phyloP scores from a whole-genome alignment of 2,113 vertebrate genomes.

The Trinectes maculatus region DNA sequence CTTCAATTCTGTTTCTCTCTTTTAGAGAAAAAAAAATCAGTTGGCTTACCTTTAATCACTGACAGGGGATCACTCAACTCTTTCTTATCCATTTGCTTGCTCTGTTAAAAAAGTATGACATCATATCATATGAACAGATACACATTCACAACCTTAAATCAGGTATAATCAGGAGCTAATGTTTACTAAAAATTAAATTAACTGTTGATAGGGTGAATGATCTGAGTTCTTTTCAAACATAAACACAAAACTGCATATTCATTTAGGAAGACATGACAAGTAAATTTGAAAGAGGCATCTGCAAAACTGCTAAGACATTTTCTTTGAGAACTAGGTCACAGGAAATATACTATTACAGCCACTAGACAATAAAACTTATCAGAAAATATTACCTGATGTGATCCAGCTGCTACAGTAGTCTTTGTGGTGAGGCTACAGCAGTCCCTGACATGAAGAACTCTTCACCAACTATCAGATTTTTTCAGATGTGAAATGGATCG shows the following conservation, averaged over 20 bases:
- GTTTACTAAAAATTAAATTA: too few species aligned
- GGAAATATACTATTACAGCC: background rate
- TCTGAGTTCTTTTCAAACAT: constrained; percentile 10
- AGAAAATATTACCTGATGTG: constrained; percentile 65
- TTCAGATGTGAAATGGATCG: constrained; percentile 73
- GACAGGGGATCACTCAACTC: constrained; percentile 89
- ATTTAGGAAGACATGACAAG: constrained; percentile 31
- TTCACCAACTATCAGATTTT: constrained; percentile 76
- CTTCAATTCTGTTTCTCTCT: background rate
- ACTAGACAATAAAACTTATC: constrained; percentile 9
- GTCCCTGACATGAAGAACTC: constrained; percentile 77
- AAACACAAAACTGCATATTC: constrained; percentile 48
- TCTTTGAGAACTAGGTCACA: constrained; percentile 4
- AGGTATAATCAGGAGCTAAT: too few species aligned
- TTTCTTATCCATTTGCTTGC: constrained; percentile 92
- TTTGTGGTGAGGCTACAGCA: constrained; percentile 65
- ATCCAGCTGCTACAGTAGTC: constrained; percentile 51
- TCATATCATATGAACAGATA: constrained; percentile 10
- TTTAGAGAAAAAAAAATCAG: constrained; percentile 1
- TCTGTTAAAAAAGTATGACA: constrained; percentile 70
- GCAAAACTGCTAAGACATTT: background rate
- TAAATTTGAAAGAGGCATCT: constrained; percentile 11
- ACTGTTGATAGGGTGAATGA: background rate
- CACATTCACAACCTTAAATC: background rate
- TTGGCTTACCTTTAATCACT: constrained; percentile 90